Percentiles rank a stretch among this genome's conserved stretches.
Conservation (phyloP, 2,888 invertebrate genomes). For the Chymomyza caudatula region DNA sequence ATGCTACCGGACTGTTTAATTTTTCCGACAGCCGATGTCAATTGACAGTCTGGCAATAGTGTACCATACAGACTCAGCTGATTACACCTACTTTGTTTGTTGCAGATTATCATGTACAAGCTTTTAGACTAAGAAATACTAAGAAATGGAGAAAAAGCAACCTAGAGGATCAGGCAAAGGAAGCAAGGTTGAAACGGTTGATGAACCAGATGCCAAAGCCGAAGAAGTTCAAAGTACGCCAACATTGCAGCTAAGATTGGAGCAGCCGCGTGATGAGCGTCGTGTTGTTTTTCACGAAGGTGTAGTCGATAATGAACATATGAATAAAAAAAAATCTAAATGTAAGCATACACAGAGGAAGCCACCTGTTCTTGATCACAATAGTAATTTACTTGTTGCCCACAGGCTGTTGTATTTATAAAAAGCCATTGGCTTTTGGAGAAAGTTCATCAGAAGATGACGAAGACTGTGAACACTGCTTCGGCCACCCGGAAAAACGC, state of each 20-base stretch:
- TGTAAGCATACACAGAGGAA: constrained; percentile 81
- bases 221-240: constrained; percentile 28
- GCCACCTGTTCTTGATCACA: no score
- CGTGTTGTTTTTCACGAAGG: constrained; percentile 94
- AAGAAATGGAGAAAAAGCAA: constrained; percentile 46
- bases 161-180: constrained; percentile 10
- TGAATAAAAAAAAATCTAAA: constrained; percentile 98
- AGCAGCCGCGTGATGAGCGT: constrained; percentile 84
- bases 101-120: background rate
- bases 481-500: constrained; percentile 87
- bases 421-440: constrained; percentile 91
- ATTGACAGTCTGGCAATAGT: background rate
- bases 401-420: constrained; percentile 95
- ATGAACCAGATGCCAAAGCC: constrained; percentile 31
- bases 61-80: background rate
- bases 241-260: constrained; percentile 80
- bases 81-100: background rate
- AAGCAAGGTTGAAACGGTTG: constrained; percentile 34
- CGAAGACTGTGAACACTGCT: constrained; percentile 92
- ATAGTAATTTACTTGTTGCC: background rate
- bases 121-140: background rate
- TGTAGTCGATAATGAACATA: constrained; percentile 95
- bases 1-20: background rate
- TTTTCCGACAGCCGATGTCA: background rate
- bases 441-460: constrained; percentile 92